Evolutionary conservation across 1,140 invertebrate genomes (phyloP).

Genomic region (Drosophila chauvacae): DNA sequence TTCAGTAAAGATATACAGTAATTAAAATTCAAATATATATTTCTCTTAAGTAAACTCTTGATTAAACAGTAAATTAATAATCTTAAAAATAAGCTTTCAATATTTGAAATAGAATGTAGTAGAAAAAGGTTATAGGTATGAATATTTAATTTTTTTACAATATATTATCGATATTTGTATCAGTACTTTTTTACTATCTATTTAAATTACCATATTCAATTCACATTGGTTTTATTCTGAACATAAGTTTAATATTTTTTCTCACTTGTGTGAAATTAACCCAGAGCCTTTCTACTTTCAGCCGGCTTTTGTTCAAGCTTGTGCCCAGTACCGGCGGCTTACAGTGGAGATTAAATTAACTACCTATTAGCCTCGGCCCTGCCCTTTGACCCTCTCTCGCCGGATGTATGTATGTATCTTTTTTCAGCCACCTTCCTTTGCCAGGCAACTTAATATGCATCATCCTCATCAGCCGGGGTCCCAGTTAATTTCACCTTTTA

Average conservation of each 20-base stretch:
- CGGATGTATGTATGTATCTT: constrained; percentile 6
- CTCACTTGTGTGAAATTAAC: not conserved
- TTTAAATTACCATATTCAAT: not conserved
- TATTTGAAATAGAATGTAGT: too few species aligned
- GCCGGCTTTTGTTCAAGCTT: constrained; percentile 1
- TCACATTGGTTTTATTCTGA: not conserved
- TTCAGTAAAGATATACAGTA: not conserved
- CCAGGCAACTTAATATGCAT: constrained; percentile 43
- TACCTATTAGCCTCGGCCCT: constrained; percentile 17
- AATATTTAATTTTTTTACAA: too few species aligned
- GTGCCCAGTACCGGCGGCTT: constrained; percentile 12
- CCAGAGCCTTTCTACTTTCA: not conserved
- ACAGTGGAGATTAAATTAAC: constrained; percentile 27
- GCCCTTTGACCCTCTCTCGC: constrained; percentile 15
- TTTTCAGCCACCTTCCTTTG: constrained; percentile 19
- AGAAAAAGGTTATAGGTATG: too few species aligned
- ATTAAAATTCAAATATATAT: not conserved
- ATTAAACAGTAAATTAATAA: too few species aligned
- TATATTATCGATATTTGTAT: not conserved
- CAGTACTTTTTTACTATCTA: too few species aligned
- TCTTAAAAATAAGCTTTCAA: not conserved
- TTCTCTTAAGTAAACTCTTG: not conserved
- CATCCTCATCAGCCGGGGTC: constrained; percentile 16
- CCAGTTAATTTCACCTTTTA: constrained; percentile 39
- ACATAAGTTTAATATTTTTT: not conserved